Base-by-base conservation (phyloP, 2,113 vertebrate genomes). In the Eonycteris spelaea region DNA sequence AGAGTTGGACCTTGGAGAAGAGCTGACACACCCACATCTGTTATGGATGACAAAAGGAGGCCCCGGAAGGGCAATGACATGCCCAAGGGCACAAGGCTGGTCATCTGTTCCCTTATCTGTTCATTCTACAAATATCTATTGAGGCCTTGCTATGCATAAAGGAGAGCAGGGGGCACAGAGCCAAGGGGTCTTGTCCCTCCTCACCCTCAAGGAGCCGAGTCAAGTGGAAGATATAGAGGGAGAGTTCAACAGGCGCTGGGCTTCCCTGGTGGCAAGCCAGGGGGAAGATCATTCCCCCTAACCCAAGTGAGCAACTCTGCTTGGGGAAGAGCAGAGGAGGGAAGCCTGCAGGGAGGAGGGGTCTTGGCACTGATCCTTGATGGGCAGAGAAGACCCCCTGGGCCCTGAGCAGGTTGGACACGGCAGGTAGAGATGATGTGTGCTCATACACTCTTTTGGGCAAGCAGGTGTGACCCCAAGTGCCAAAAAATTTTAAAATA, bases 21-120 rank as follows among this genome's bases (percentile, higher is more conserved):
- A 38, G 26, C 75, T 4, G 14, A 11, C 0, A 0, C 1, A 8
- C 19, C 13, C 14, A 0, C 48, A 6, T 43, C 75, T 45, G 15
- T 6, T 13, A 24, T 48, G 75, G 84, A 33, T 0, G 38, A 18
- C 2, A 35, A 43, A 9, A 14, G 30, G 40, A 21, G 43, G 51
- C 28, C 71, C 77, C 80, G 1, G 28, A 30, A 65, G n/a, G 85
- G 22, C 18, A 35, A 22, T 13, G 14, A 70, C 1, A 2, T 3
- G 26, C 45, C 70, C n/a, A 5, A 67, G 48, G 43, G 24, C 22
- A 22, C 38, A 61, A 53, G 38, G 19, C 19, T 71, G 86, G 33
- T 43, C 73, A 45, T 51, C 26, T 14, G 26, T 14, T 87, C 15
- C 2, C 2, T 63, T 30, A 59, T 26, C 7, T 70, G 5, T 53